Conservation (phyloP, 2,888 invertebrate genomes). For the Parascotia fuliginaria region DNA sequence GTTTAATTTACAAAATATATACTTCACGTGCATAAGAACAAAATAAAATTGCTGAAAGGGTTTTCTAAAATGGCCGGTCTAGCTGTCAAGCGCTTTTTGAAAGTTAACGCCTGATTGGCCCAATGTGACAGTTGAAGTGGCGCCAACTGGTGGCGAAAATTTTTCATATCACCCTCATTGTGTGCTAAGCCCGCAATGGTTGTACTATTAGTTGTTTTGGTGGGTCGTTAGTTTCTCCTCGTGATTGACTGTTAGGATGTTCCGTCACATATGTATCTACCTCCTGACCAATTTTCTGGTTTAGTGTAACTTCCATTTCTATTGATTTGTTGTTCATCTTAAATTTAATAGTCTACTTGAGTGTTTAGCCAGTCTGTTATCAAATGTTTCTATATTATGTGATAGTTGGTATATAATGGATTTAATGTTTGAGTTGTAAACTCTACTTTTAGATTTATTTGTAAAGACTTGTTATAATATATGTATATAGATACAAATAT, state of each 20-base stretch:
- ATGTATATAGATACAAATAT: slow-evolving; percentile 29
- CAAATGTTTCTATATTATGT: slow-evolving; percentile 38
- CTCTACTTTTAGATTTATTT: slow-evolving; percentile 36
- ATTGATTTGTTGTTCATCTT: slow-evolving; percentile 28
- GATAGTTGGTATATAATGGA: slow-evolving; percentile 40
- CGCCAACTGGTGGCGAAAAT: too few species aligned
- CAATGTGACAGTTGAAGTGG: too few species aligned
- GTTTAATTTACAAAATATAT: too few species aligned
- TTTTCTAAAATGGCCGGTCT: too few species aligned
- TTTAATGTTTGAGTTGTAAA: slow-evolving; percentile 40
- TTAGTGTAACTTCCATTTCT: slow-evolving; percentile 30
- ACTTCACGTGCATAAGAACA: too few species aligned
- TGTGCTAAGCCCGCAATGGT: too few species aligned
- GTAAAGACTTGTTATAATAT: slow-evolving; percentile 28
- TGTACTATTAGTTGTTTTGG: background rate
- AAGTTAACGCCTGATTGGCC: too few species aligned
- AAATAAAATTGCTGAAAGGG: slow-evolving; percentile 11
- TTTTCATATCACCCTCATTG: too few species aligned
- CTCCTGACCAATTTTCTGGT: slow-evolving; percentile 55
- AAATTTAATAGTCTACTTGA: slow-evolving; percentile 38
- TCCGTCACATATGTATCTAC: slow-evolving; percentile 42
- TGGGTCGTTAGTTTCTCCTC: background rate
- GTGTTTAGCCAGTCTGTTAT: slow-evolving; percentile 33
- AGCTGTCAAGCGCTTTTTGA: too few species aligned
- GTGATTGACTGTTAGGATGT: slow-evolving; percentile 14